Evolutionary conservation across 2,797 vertebrate genomes (phyloP).

Genomic region (Microctenopoma lineatum): DNA sequence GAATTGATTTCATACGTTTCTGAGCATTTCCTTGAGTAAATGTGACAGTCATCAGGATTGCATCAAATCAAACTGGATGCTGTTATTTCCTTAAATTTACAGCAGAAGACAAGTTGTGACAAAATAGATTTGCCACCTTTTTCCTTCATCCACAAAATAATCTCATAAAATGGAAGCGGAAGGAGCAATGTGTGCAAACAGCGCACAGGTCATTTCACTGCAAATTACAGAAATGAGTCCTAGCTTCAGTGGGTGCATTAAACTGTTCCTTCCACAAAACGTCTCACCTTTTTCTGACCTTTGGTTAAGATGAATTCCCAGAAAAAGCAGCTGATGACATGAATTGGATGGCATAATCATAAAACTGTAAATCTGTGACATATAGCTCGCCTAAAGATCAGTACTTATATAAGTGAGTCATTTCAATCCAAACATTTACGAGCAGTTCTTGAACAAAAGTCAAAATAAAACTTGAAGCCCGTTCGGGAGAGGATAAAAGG

Average conservation of each 20-base stretch:
- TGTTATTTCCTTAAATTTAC: slow-evolving; percentile 59
- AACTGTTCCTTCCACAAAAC: slow-evolving; percentile 38
- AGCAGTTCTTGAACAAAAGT: slow-evolving; percentile 15
- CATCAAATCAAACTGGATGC: slow-evolving; percentile 57
- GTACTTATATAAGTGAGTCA: slow-evolving; percentile 17
- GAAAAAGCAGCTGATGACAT: slow-evolving; percentile 30
- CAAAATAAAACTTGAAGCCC: not conserved
- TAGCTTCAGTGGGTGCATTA: slow-evolving; percentile 34
- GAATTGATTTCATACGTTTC: slow-evolving; percentile 63
- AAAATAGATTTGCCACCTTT: slow-evolving; percentile 51
- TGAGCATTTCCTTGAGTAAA: slow-evolving; percentile 52
- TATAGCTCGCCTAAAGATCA: slow-evolving; percentile 19
- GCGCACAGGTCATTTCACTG: slow-evolving; percentile 57
- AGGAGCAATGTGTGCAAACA: slow-evolving; percentile 58
- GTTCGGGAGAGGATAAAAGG: not conserved
- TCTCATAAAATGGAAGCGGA: slow-evolving; percentile 37
- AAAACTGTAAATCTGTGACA: slow-evolving; percentile 36
- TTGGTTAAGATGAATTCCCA: slow-evolving; percentile 35
- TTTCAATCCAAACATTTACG: slow-evolving; percentile 16
- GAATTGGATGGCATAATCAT: slow-evolving; percentile 29
- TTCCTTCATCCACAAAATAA: slow-evolving; percentile 36
- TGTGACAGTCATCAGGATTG: slow-evolving; percentile 57
- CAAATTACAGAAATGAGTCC: slow-evolving; percentile 55
- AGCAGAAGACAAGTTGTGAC: slow-evolving; percentile 57
- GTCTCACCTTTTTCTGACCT: slow-evolving; percentile 62